A percentile compares a stretch with the other conserved stretches of the same genome.
Evolutionary conservation across 2,888 invertebrate genomes (phyloP).

Genomic region (Plebejus melissa): DNA sequence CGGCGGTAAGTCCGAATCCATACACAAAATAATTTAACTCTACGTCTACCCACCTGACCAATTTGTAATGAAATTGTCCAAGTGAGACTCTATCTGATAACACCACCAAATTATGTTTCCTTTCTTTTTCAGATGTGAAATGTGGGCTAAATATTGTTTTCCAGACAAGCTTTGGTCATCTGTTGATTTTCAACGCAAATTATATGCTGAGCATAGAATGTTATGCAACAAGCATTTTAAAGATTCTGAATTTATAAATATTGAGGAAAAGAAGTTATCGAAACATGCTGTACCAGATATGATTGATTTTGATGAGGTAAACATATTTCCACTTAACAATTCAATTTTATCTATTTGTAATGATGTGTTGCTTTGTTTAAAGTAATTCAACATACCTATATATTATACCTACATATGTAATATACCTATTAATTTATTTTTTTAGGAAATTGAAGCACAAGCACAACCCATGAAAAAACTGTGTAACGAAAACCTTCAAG

Average conservation of each 20-base stretch:
- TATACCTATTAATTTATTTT: not conserved
- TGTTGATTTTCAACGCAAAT: constrained; percentile 22
- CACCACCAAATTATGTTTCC: constrained; percentile 1
- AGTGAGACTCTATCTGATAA: not conserved
- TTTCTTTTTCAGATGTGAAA: constrained; percentile 26
- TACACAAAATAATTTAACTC: not conserved
- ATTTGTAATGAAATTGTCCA: not conserved
- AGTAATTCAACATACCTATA: not conserved
- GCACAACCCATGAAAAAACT: too few relatives aligned
- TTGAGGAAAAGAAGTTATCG: not conserved
- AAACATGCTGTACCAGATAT: constrained; percentile 17
- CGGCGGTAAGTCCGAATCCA: too few relatives aligned
- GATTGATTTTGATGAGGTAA: not conserved
- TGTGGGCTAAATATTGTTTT: constrained; percentile 27
- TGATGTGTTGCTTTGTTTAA: not conserved
- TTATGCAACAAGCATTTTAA: constrained; percentile 26
- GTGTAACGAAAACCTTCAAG: not conserved
- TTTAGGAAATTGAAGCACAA: not conserved
- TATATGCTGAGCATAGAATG: constrained; percentile 27
- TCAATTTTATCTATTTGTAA: not conserved
- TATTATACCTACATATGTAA: not conserved
- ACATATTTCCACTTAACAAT: not conserved
- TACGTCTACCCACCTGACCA: not conserved
- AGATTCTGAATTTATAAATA: not conserved
- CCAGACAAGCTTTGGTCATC: constrained; percentile 27